A percentile compares a stretch with the other conserved stretches of the same genome.
Conservation (phyloP, 2,888 invertebrate genomes). For the Adela reaumurella region DNA sequence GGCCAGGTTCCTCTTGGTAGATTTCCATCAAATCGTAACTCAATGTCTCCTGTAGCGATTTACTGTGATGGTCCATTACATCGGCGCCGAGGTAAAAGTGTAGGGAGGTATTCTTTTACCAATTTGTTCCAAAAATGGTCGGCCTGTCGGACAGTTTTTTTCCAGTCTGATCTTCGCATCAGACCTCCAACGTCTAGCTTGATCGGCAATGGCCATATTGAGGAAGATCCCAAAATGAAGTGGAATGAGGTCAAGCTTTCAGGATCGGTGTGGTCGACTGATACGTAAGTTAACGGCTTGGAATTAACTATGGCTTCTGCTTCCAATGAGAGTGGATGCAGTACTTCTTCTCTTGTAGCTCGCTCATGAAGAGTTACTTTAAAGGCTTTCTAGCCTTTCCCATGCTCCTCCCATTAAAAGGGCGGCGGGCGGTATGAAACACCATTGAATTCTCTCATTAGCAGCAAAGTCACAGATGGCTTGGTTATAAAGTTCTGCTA, state of each 20-base stretch:
- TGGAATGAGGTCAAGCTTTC: conserved; percentile 4
- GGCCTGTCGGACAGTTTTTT: neutral
- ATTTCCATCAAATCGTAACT: neutral
- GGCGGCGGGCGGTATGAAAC: conserved; percentile 1
- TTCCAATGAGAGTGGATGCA: neutral
- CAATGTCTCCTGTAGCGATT: conserved; percentile 1
- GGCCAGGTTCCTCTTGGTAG: conserved; percentile 3
- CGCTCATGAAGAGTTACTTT: neutral
- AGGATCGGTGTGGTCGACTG: neutral
- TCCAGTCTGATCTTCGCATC: conserved; percentile 2
- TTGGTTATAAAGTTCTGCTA: neutral
- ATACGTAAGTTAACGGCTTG: neutral
- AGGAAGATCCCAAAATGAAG: conserved; percentile 2
- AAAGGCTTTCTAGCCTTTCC: neutral
- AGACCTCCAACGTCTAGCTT: conserved; percentile 1
- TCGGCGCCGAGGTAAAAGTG: neutral
- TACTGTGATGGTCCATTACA: neutral
- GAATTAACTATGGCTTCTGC: conserved; percentile 3
- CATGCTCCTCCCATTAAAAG: conserved; percentile 3
- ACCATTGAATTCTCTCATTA: neutral
- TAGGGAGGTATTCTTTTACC: conserved; percentile 3
- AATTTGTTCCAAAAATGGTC: conserved; percentile 4
- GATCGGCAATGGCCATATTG: neutral
- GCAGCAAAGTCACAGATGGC: neutral
- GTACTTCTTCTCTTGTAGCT: neutral